Conservation (phyloP, 2,888 invertebrate genomes). For the Archips xylosteana region DNA sequence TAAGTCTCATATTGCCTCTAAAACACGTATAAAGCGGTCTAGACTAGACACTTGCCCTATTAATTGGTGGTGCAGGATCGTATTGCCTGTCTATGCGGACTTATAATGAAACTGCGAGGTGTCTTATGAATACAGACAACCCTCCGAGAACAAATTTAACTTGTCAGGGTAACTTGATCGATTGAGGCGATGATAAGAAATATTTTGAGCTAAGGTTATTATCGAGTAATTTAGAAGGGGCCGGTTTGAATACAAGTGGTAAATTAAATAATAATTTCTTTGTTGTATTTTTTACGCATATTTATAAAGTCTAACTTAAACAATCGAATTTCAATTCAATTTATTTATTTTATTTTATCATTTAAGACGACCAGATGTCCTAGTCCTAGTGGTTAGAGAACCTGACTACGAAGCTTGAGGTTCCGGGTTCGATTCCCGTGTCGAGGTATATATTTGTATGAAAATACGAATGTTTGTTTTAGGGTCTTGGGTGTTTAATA, state of each 20-base stretch:
- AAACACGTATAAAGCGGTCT: slow-evolving; percentile 27
- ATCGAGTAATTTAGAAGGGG: background rate
- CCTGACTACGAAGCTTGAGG: too few species aligned
- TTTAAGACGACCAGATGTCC: too few species aligned
- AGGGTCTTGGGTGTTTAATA: too few species aligned
- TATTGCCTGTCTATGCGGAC: slow-evolving; percentile 53
- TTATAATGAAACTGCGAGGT: slow-evolving; percentile 72
- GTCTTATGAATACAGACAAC: slow-evolving; percentile 81
- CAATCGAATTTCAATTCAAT: too few species aligned
- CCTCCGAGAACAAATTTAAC: slow-evolving; percentile 70
- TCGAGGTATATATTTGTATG: too few species aligned
- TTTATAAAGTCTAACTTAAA: too few species aligned
- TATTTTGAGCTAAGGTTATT: background rate
- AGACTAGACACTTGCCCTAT: slow-evolving; percentile 23
- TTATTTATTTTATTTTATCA: too few species aligned
- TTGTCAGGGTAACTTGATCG: slow-evolving; percentile 77
- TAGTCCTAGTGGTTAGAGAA: too few species aligned
- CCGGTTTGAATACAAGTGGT: background rate
- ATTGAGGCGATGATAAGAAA: slow-evolving; percentile 48
- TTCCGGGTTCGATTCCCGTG: too few species aligned
- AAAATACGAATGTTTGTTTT: too few species aligned
- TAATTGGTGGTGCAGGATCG: slow-evolving; percentile 17
- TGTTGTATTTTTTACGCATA: background rate
- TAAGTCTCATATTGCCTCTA: slow-evolving; percentile 23
- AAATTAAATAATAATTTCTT: background rate